A percentile compares a stretch with the other conserved stretches of the same genome.
phyloP scores from a whole-genome alignment of 2,797 vertebrate genomes.

The Lithobates pipiens region DNA sequence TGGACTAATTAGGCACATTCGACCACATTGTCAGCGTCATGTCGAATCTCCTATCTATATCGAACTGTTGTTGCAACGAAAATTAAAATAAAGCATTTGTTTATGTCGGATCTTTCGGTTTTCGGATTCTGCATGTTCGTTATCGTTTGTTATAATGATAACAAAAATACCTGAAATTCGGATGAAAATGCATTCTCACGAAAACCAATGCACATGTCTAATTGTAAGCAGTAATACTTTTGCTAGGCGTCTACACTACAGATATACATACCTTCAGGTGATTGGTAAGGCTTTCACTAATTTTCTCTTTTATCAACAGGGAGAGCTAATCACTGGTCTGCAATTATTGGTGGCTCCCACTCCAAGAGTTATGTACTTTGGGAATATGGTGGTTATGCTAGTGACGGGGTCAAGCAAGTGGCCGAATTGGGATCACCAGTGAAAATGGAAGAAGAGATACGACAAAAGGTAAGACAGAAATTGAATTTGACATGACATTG shows the following conservation, averaged over 20 bases:
- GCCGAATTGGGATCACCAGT: constrained; percentile 95
- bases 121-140: too few relatives aligned
- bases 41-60: too few relatives aligned
- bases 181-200: too few relatives aligned
- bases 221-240: background rate
- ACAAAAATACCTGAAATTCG: too few relatives aligned
- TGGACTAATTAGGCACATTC: too few relatives aligned
- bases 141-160: too few relatives aligned
- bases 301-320: constrained; percentile 67
- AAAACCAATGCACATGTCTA: too few relatives aligned
- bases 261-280: background rate
- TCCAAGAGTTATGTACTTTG: constrained; percentile 94
- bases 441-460: constrained; percentile 99
- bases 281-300: background rate
- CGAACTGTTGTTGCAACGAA: too few relatives aligned
- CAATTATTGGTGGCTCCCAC: constrained; percentile 95
- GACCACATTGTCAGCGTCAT: too few relatives aligned
- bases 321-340: constrained; percentile 97
- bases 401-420: constrained; percentile 93
- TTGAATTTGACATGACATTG: too few relatives aligned
- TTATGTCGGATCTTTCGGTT: too few relatives aligned
- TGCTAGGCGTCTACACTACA: background rate
- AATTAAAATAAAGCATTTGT: too few relatives aligned
- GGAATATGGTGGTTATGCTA: constrained; percentile 93
- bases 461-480: constrained; percentile 86